Base-by-base conservation (phyloP, 2,888 invertebrate species). In the Kuschelorhynchus macadamiae region DNA sequence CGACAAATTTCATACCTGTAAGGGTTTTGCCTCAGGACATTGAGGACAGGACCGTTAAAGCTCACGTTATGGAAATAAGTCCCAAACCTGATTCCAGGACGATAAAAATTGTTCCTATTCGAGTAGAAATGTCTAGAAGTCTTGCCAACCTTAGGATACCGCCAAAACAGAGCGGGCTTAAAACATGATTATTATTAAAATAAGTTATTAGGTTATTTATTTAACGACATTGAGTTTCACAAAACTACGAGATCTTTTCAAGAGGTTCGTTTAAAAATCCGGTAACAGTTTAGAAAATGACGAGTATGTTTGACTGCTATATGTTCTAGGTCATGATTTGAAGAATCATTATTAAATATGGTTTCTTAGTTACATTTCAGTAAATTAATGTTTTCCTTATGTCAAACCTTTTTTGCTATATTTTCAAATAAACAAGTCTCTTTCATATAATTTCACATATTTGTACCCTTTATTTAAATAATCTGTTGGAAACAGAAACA, bases 41-140 rank as follows among this genome's bases (percentile, higher is more conserved):
- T 18, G 79, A 80, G 14, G 80, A 78, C 18, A 74, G 77, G 3
- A 78, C 81, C 7, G 77, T 81, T 72, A 78, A 77, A 67, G 84
- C 84, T 9, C 73, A 80, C 67, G 83, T 84, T 1, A 80, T 83
- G 0, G 84, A 84, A 77, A 78, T 84, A 8, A 79, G 78, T 30
- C 79, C 81, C 8, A 78, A 76, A 71, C 73, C 73, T 42, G 72
- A 67, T 8, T 62, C 76, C 8, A 79, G 79, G 18, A 77, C 78
- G 0, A 84, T 84, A 12, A 81, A 78, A 76, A 84, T 84, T 44
- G 81, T 79, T 5, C 84, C 84, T 8, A 83, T 84, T 63, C 71
- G 72, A 71, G 78, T 80, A 5, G 78, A 78, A 70, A 79, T 79
- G 76, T 75, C 78, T 3, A 74, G 75, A 52, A 75, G 71, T 55